A percentile compares a stretch with the other conserved stretches of the same genome.
phyloP scores from a whole-genome alignment of 2,113 vertebrate genomes.

The Scatophagus argus region DNA sequence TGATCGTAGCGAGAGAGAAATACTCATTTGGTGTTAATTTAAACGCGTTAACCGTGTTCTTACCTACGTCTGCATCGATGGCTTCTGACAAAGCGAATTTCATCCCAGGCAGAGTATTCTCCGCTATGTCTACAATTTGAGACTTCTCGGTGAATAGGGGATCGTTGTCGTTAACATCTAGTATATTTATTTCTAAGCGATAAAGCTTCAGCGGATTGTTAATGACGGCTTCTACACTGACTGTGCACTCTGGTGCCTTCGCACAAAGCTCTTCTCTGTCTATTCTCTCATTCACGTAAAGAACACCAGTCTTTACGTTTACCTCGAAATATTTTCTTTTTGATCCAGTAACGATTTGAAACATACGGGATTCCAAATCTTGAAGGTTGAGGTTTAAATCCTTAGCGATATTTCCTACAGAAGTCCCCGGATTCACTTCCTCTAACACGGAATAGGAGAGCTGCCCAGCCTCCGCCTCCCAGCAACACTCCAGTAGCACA shows the following conservation, averaged over 20 bases:
- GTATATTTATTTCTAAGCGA: constrained; percentile 65
- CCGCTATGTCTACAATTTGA: constrained; percentile 35
- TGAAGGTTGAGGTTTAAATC: constrained; percentile 72
- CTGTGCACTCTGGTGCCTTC: constrained; percentile 42
- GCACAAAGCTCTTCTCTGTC: constrained; percentile 77
- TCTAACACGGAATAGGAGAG: constrained; percentile 77
- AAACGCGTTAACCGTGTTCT: constrained; percentile 35
- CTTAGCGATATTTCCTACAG: constrained; percentile 78
- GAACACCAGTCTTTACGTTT: constrained; percentile 70
- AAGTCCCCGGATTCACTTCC: constrained; percentile 74
- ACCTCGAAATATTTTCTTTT: constrained; percentile 75
- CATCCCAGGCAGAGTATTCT: constrained; percentile 15
- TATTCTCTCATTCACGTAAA: constrained; percentile 73
- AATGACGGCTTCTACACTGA: constrained; percentile 69
- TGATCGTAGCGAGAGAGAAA: constrained; percentile 48
- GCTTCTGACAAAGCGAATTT: constrained; percentile 46
- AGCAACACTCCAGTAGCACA: constrained; percentile 22
- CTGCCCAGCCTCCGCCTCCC: constrained; percentile 45
- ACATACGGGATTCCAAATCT: constrained; percentile 64
- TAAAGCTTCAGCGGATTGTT: constrained; percentile 68
- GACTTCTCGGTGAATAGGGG: constrained; percentile 37
- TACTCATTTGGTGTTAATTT: constrained; percentile 49
- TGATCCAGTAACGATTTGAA: constrained; percentile 68
- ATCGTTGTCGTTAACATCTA: constrained; percentile 77
- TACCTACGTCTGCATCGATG: constrained; percentile 57